Evolutionary conservation across 2,888 invertebrate genomes (phyloP).

Genomic region (Drosophila glabriapex): DNA sequence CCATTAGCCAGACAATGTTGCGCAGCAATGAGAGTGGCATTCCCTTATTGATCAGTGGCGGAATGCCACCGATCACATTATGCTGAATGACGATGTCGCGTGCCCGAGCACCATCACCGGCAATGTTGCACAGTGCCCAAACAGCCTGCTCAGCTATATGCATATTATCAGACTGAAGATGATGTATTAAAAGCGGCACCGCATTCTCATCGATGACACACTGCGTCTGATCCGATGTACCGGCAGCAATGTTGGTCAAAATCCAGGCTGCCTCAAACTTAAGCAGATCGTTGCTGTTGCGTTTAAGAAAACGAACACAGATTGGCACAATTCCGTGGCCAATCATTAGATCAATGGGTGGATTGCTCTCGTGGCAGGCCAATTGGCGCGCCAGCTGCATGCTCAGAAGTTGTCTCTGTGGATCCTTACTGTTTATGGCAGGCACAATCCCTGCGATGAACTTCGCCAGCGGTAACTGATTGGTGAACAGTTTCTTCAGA

Average conservation of each 20-base stretch:
- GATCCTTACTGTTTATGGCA: conserved; percentile 90
- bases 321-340: conserved; percentile 92
- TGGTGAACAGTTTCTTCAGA: background rate
- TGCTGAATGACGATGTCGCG: conserved; percentile 92
- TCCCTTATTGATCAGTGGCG: conserved; percentile 88
- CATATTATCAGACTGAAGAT: conserved; percentile 89
- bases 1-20: conserved; percentile 97
- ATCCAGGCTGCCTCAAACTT: conserved; percentile 99
- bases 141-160: conserved; percentile 96
- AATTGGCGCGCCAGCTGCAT: conserved; percentile 94
- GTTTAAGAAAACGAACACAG: conserved; percentile 91
- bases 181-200: conserved; percentile 91
- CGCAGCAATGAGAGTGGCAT: conserved; percentile 89
- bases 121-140: conserved; percentile 98
- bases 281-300: conserved; percentile 89
- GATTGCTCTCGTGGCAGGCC: conserved; percentile 94
- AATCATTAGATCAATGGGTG: conserved; percentile 95
- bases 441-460: conserved; percentile 90
- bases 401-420: conserved; percentile 88
- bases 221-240: conserved; percentile 95
- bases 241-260: conserved; percentile 98
- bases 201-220: conserved; percentile 94
- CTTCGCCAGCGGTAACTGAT: conserved; percentile 86
- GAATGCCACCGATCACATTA: conserved; percentile 90
- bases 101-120: conserved; percentile 93